Evolutionary conservation across 2,113 vertebrate genomes (phyloP), one percentile per base, ranked within the genome.

Genomic region (Thalassoma bifasciatum): DNA sequence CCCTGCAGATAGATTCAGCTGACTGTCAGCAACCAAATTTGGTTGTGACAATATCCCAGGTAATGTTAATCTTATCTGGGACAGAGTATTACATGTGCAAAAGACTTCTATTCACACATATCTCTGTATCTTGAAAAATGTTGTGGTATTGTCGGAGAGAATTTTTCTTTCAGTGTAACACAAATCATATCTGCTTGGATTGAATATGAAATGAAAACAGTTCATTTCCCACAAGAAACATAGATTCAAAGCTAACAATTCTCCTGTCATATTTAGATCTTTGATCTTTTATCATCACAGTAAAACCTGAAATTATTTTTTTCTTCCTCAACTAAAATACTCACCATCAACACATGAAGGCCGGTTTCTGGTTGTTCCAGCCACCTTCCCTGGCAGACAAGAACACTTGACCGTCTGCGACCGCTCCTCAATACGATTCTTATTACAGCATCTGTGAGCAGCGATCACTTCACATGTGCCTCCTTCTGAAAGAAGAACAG

Each of bases 321-420:
- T 69, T 23, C 10, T 42, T 24, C 26, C 23, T 51, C 13, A 34
- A 22, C 38, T 82, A 2, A 59, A 46, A 56, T 50, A 87, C 92
- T 93, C 82, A 95, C 94, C 94, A 10, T 95, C 94, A 1, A 95
- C 94, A 81, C 95, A 95, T 16, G 95, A 95, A 30, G 95, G 95
- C 75, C 93, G 89, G 90, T 94, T 95, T 58, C 94, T 89, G 16
- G 95, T 95, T 72, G 95, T 95, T 72, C 95, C 95, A 14, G 95
- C 95, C 67, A 95, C 95, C 82, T 95, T 95, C 36, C 95, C 95
- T 0, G 94, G 95, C 67, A 95, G 93, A 88, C 95, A 95, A 54
- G 94, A 95, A 65, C 95, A 95, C 91, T 95, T 95, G 77, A 95
- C 94, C 0, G 94, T 95, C 90, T 95, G 95, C 13, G 94, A 95